These are phyloP conservation scores for Chrosomus eos DNA, from an alignment of 2,797 vertebrate genomes.

Conservation along the genomic window DNA sequence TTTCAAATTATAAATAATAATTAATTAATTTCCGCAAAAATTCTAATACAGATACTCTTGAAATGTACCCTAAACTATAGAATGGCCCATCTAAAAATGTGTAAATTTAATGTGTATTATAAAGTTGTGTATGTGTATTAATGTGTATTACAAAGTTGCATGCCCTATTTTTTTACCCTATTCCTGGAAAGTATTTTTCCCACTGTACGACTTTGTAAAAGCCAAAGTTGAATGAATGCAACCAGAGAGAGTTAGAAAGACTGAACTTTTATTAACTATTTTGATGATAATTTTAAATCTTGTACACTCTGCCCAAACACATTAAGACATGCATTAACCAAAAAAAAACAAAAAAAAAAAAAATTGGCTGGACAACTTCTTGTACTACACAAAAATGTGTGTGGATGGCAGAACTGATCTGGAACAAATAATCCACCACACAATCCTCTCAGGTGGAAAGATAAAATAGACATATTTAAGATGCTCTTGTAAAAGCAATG, in stretches of 20 bases:
- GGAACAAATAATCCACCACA: background rate
- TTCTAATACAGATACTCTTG: too few relatives aligned
- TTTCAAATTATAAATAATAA: too few relatives aligned
- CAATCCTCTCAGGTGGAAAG: background rate
- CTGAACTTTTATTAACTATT: conserved; percentile 6
- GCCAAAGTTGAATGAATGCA: background rate
- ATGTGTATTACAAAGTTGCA: too few relatives aligned
- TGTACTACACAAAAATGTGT: background rate
- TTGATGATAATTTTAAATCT: background rate
- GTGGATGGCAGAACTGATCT: background rate
- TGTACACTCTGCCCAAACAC: background rate
- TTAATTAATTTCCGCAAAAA: too few relatives aligned
- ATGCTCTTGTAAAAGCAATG: background rate
- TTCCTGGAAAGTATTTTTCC: too few relatives aligned
- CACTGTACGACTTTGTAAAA: too few relatives aligned
- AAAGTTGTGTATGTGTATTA: too few relatives aligned
- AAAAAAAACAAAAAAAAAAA: background rate
- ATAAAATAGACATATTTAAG: background rate
- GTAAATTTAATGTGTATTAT: too few relatives aligned
- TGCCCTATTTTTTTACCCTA: too few relatives aligned
- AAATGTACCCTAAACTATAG: background rate
- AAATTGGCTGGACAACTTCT: background rate
- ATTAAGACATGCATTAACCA: background rate
- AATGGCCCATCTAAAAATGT: too few relatives aligned
- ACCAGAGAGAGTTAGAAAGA: conserved; percentile 4